These are phyloP conservation scores for Ephialtes manifestator DNA, from an alignment of 2,888 invertebrate genomes.

Conservation along the genomic window DNA sequence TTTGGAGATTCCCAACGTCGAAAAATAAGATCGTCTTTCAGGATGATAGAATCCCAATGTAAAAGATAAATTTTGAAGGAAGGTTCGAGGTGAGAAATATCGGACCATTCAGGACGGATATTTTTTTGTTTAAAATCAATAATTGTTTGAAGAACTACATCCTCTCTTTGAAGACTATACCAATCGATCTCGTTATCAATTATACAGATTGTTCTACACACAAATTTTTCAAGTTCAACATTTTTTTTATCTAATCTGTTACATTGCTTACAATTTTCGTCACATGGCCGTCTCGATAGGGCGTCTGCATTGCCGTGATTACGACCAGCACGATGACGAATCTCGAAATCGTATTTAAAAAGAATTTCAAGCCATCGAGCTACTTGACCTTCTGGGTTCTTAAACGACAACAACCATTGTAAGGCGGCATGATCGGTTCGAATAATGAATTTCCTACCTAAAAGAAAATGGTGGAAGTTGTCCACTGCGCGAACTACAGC, in stretches of 20 bases:
- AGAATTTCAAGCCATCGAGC: slow-evolving; percentile 79
- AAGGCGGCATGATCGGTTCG: slow-evolving; percentile 29
- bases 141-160: too few relatives aligned
- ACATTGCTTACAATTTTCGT: slow-evolving; percentile 56
- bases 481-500: slow-evolving; percentile 70
- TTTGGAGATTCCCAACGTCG: too few relatives aligned
- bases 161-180: too few relatives aligned
- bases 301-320: slow-evolving; percentile 41
- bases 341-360: slow-evolving; percentile 75
- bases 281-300: slow-evolving; percentile 67
- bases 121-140: too few relatives aligned
- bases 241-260: slow-evolving; percentile 30
- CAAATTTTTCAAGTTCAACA: not conserved
- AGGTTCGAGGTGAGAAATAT: too few relatives aligned
- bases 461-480: too few relatives aligned
- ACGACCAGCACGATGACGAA: slow-evolving; percentile 72
- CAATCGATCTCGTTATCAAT: too few relatives aligned
- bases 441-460: too few relatives aligned
- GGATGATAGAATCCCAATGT: too few relatives aligned
- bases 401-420: slow-evolving; percentile 75
- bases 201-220: slow-evolving; percentile 36
- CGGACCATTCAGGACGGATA: too few relatives aligned
- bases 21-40: too few relatives aligned
- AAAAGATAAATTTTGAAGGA: too few relatives aligned
- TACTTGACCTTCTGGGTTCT: slow-evolving; percentile 74